These are phyloP conservation scores for Actinostola sp. DNA, from an alignment of 92 coral and sea anemone genomes.

Conservation along the genomic window DNA sequence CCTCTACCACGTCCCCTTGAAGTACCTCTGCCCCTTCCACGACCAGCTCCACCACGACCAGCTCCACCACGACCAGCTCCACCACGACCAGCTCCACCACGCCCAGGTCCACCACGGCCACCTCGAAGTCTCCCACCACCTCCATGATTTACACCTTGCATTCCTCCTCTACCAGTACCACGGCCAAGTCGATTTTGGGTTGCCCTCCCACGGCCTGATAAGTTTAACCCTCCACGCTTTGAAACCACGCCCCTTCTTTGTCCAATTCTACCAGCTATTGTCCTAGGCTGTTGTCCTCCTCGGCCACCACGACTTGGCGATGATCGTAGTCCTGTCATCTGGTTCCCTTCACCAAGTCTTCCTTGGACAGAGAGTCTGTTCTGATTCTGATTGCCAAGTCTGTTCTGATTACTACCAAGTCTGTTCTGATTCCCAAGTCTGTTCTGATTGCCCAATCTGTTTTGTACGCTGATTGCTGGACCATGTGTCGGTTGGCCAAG, in stretches of 20 bases:
- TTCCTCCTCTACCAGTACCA: slow-evolving; percentile 64
- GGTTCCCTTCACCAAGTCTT: slow-evolving; percentile 17
- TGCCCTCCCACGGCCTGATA: slow-evolving; percentile 22
- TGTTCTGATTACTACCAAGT: slow-evolving; percentile 47
- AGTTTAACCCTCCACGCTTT: slow-evolving; percentile 43
- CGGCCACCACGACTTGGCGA: slow-evolving; percentile 15
- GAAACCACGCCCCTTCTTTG: slow-evolving; percentile 27
- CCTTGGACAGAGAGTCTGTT: slow-evolving; percentile 20
- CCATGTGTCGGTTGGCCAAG: slow-evolving; percentile 42
- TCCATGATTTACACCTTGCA: slow-evolving; percentile 49
- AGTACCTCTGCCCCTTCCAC: slow-evolving; percentile 53
- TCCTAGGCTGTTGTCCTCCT: slow-evolving; percentile 2
- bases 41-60: slow-evolving; percentile 44
- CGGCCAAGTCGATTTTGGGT: slow-evolving; percentile 31
- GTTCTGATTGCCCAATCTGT: slow-evolving; percentile 75
- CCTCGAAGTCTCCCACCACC: slow-evolving; percentile 51
- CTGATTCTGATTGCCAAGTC: slow-evolving; percentile 85
- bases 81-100: slow-evolving; percentile 53
- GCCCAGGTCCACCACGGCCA: slow-evolving; percentile 42
- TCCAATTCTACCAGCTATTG: slow-evolving; percentile 31
- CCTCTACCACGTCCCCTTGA: slow-evolving; percentile 63
- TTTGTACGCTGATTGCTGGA: slow-evolving; percentile 42
- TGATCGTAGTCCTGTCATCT: slow-evolving; percentile 15
- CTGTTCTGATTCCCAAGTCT: slow-evolving; percentile 13
- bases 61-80: slow-evolving; percentile 54